Percentiles rank a stretch among this genome's conserved stretches.
These are phyloP conservation scores for Cephalopholis sonnerati DNA, from an alignment of 2,113 vertebrate genomes.

Conservation along the genomic window DNA sequence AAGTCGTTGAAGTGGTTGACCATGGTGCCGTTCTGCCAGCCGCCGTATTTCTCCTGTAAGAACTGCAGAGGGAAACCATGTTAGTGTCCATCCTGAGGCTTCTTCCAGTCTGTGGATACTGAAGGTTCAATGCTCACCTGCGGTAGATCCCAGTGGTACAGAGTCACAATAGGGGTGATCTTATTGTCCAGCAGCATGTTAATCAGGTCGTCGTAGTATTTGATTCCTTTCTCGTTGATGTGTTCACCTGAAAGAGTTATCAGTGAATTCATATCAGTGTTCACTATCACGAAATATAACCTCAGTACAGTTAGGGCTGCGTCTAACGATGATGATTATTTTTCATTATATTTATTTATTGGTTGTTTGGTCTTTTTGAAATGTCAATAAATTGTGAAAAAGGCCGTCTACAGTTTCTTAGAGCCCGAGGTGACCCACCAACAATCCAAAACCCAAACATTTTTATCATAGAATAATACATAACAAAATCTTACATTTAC, in stretches of 20 bases:
- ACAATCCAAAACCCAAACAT: too few relatives aligned
- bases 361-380: not conserved
- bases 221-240: conserved; percentile 89
- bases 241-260: conserved; percentile 82
- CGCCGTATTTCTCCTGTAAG: conserved; percentile 89
- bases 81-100: not conserved
- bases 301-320: too few relatives aligned
- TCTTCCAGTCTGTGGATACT: fast-evolving
- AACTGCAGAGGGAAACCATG: conserved; percentile 60
- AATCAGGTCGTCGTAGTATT: conserved; percentile 90
- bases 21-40: conserved; percentile 94
- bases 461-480: not conserved
- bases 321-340: too few relatives aligned
- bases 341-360: not conserved
- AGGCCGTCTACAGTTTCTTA: not conserved
- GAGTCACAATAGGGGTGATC: conserved; percentile 89
- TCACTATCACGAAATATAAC: not conserved
- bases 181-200: conserved; percentile 89
- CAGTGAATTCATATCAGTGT: not conserved
- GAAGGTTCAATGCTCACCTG: conserved; percentile 83
- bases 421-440: too few relatives aligned
- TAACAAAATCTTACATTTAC: not conserved
- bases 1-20: conserved; percentile 89
- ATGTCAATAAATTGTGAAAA: not conserved
- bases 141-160: conserved; percentile 95